Evolutionary conservation across 1,140 invertebrate genomes (phyloP).

Genomic region (Drosophila ogumai): DNA sequence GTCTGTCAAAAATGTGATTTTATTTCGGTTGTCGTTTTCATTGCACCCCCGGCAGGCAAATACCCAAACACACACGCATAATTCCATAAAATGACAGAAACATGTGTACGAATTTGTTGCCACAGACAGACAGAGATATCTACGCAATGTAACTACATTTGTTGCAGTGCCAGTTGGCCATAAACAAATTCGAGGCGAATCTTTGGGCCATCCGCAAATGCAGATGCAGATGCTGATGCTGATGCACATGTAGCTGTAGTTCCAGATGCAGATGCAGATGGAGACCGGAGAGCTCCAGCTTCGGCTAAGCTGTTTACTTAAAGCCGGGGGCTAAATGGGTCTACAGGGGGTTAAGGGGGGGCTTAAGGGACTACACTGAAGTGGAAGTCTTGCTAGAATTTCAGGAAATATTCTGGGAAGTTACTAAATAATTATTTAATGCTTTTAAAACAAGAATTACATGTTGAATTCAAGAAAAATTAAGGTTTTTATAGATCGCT

Average conservation of each 20-base stretch:
- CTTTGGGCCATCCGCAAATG: conserved; percentile 29
- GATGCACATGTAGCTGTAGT: conserved; percentile 27
- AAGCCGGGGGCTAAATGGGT: conserved; percentile 45
- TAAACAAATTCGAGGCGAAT: conserved; percentile 73
- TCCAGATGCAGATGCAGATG: conserved; percentile 24
- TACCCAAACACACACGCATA: conserved; percentile 38
- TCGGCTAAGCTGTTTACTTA: conserved; percentile 69
- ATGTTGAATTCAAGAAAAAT: not conserved
- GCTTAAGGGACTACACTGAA: not conserved
- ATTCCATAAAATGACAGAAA: conserved; percentile 82
- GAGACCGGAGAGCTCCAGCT: conserved; percentile 31
- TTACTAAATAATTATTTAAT: not conserved
- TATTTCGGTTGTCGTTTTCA: conserved; percentile 71
- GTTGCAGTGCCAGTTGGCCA: conserved; percentile 63
- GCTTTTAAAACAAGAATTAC: not conserved
- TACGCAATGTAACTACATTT: conserved; percentile 55
- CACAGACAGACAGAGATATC: conserved; percentile 32
- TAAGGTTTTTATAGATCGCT: fast-evolving
- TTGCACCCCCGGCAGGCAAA: conserved; percentile 29
- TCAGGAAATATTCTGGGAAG: not conserved
- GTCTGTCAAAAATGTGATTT: conserved; percentile 65
- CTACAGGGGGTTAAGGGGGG: not conserved
- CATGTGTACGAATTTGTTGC: conserved; percentile 81
- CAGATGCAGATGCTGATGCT: conserved; percentile 32
- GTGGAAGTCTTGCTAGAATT: fast-evolving